Evolutionary conservation across 1,140 invertebrate species (phyloP).

Genomic region (Rhysida immarginata): DNA sequence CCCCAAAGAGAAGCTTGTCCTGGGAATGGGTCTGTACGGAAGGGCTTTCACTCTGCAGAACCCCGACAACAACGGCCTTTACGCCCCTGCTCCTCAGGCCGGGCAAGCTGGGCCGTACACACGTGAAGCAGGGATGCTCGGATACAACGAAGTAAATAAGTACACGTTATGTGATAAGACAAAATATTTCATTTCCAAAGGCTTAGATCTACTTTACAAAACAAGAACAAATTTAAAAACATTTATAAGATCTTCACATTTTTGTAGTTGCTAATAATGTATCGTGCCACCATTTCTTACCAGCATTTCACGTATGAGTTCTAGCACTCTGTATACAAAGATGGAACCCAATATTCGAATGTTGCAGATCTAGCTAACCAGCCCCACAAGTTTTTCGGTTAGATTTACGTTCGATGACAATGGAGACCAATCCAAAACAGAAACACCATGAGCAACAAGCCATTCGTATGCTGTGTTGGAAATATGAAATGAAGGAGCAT

Average conservation of each 20-base stretch:
- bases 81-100: conserved; percentile 54
- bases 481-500: too few relatives aligned
- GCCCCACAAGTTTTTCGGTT: too few relatives aligned
- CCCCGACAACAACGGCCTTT: conserved; percentile 45
- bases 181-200: background rate
- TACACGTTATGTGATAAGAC: background rate
- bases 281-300: too few relatives aligned
- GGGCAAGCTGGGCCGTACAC: conserved; percentile 56
- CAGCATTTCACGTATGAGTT: too few relatives aligned
- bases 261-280: too few relatives aligned
- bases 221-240: background rate
- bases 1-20: conserved; percentile 56
- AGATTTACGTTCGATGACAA: too few relatives aligned
- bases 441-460: too few relatives aligned
- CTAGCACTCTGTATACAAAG: too few relatives aligned
- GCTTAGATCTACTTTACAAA: background rate
- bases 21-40: conserved; percentile 83
- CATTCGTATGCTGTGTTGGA: too few relatives aligned
- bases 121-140: conserved; percentile 63
- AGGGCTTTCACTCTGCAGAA: conserved; percentile 59
- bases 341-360: too few relatives aligned
- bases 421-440: too few relatives aligned
- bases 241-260: background rate
- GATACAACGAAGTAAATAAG: conserved; percentile 59
- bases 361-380: too few relatives aligned